Conservation (phyloP, 2,113 vertebrate genomes). For the Jaculus jaculus region DNA sequence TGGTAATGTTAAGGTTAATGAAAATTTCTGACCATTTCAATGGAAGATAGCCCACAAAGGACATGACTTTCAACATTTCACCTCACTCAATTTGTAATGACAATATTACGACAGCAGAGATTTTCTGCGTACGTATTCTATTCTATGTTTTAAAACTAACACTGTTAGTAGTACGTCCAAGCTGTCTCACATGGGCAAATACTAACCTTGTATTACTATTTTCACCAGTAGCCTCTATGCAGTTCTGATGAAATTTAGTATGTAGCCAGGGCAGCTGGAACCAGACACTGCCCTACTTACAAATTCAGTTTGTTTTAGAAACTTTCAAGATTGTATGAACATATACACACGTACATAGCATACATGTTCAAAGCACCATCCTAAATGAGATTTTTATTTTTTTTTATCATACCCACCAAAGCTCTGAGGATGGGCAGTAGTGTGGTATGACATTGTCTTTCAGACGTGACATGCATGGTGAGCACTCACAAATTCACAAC, state of each 20-base stretch:
- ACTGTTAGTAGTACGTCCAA: neutral
- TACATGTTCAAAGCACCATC: neutral
- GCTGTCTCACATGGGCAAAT: neutral
- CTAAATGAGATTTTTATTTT: neutral
- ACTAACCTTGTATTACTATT: neutral
- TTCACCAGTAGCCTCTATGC: neutral
- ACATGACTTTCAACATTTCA: neutral
- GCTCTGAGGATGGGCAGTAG: neutral
- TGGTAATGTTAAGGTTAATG: neutral
- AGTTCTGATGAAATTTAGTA: neutral
- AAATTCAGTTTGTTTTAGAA: neutral
- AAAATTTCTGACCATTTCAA: neutral
- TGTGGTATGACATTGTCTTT: neutral
- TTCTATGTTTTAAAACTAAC: slow-evolving; percentile 14
- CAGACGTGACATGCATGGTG: too few relatives aligned
- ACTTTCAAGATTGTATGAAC: neutral
- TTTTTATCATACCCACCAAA: neutral
- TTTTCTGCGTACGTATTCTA: neutral
- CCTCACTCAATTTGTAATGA: neutral
- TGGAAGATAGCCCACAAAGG: neutral
- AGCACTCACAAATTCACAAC: too few relatives aligned
- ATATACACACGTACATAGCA: neutral
- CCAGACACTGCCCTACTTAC: neutral
- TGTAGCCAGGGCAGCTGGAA: neutral
- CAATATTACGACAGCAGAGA: neutral